Percentiles rank a stretch among this genome's conserved stretches.
phyloP scores from a whole-genome alignment of 2,888 invertebrate species.

The Tridacna gigas region DNA sequence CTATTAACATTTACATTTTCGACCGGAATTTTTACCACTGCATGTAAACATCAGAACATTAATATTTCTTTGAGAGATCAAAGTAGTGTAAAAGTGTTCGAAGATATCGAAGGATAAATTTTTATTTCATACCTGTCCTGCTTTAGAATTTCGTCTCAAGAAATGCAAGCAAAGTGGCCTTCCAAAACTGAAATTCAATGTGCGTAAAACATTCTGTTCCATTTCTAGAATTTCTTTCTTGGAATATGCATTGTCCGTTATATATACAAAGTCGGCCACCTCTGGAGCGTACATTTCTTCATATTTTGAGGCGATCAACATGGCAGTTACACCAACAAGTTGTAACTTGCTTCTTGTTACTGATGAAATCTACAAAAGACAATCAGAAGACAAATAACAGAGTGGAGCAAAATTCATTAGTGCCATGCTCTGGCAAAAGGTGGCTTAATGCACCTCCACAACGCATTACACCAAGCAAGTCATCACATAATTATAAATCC shows the following conservation, averaged over 20 bases:
- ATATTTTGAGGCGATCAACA: conserved; percentile 96
- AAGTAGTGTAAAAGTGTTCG: too few relatives aligned
- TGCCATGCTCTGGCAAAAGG: too few relatives aligned
- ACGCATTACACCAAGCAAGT: too few relatives aligned
- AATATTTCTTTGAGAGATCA: too few relatives aligned
- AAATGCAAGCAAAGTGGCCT: conserved; percentile 95
- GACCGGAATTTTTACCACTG: too few relatives aligned
- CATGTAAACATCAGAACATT: too few relatives aligned
- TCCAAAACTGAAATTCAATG: conserved; percentile 92
- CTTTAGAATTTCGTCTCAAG: conserved; percentile 89
- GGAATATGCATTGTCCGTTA: conserved; percentile 94
- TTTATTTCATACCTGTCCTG: conserved; percentile 85
- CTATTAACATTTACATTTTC: too few relatives aligned
- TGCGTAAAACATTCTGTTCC: conserved; percentile 92
- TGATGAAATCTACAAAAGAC: conserved; percentile 80
- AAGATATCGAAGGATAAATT: neutral
- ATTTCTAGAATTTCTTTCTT: conserved; percentile 92
- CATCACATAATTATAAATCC: too few relatives aligned
- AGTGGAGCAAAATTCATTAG: too few relatives aligned
- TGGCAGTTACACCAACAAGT: conserved; percentile 94
- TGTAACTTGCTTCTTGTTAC: conserved; percentile 91
- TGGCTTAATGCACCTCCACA: too few relatives aligned
- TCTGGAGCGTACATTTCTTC: conserved; percentile 97
- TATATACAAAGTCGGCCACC: conserved; percentile 94
- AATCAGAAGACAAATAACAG: too few relatives aligned